phyloP scores from a whole-genome alignment of 2,888 invertebrate genomes.

The Chydorus sphaericus region DNA sequence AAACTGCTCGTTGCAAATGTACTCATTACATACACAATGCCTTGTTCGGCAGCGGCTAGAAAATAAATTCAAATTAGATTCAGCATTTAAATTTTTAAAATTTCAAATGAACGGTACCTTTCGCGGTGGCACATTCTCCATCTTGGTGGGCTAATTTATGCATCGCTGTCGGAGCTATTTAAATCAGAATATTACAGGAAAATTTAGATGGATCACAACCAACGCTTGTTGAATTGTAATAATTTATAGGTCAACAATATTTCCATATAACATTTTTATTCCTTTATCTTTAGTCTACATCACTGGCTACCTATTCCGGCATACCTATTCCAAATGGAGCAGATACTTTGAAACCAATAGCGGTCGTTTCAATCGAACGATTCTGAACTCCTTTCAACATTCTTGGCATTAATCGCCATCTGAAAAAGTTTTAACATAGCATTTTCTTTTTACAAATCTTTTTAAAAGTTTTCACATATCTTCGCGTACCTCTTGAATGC shows the following conservation, averaged over 20 bases:
- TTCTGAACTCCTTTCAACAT: constrained; percentile 56
- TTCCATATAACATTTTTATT: too few relatives aligned
- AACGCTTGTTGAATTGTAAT: too few relatives aligned
- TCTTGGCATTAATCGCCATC: constrained; percentile 61
- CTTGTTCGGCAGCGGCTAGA: constrained; percentile 58
- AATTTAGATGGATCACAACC: too few relatives aligned
- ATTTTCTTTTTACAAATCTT: too few relatives aligned
- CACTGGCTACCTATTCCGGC: neutral
- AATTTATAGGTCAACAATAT: too few relatives aligned
- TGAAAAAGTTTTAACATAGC: too few relatives aligned
- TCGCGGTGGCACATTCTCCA: constrained; percentile 69
- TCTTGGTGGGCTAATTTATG: constrained; percentile 79
- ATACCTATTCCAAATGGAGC: constrained; percentile 44
- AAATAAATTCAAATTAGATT: neutral
- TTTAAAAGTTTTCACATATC: neutral
- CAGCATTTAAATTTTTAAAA: neutral
- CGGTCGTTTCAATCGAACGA: constrained; percentile 42
- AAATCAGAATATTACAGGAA: too few relatives aligned
- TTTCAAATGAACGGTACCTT: constrained; percentile 36
- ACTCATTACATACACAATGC: constrained; percentile 64
- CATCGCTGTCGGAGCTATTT: constrained; percentile 76
- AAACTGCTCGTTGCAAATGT: constrained; percentile 75
- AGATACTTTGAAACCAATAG: constrained; percentile 46
- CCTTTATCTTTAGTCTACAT: neutral
- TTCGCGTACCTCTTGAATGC: constrained; percentile 55